These are phyloP conservation scores for Oscheius onirici DNA, from an alignment of 2,888 invertebrate genomes.

Conservation along the genomic window DNA sequence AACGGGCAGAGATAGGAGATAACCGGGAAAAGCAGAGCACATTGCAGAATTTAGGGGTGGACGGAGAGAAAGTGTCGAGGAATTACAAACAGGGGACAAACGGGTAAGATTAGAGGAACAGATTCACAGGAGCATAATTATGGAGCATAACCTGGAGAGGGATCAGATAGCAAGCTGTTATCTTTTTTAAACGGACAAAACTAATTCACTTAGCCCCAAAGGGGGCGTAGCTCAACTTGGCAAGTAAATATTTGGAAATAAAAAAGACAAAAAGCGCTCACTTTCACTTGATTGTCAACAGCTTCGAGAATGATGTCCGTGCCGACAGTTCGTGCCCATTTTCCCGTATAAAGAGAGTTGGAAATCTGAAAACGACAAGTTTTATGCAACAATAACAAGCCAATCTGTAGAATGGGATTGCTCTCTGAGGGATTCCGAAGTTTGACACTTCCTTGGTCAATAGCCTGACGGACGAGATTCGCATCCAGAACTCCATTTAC, in stretches of 20 bases:
- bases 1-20: too few relatives aligned
- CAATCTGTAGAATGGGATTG: slow-evolving; percentile 57
- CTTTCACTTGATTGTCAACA: slow-evolving; percentile 37
- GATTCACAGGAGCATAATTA: too few relatives aligned
- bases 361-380: slow-evolving; percentile 43
- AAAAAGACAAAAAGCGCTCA: not conserved
- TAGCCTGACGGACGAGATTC: slow-evolving; percentile 49
- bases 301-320: slow-evolving; percentile 58
- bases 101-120: too few relatives aligned
- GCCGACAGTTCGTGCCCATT: slow-evolving; percentile 58
- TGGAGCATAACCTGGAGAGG: too few relatives aligned
- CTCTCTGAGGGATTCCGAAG: slow-evolving; percentile 46
- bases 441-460: slow-evolving; percentile 39
- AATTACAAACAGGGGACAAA: too few relatives aligned
- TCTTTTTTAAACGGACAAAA: too few relatives aligned
- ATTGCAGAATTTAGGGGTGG: too few relatives aligned
- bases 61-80: too few relatives aligned
- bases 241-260: not conserved
- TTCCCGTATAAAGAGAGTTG: slow-evolving; percentile 58
- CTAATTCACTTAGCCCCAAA: not conserved
- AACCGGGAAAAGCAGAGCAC: too few relatives aligned
- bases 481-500: slow-evolving; percentile 65
- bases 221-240: not conserved
- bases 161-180: too few relatives aligned
- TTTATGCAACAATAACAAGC: not conserved